Base-by-base conservation (phyloP, 2,797 vertebrate species). In the Amblyraja radiata region DNA sequence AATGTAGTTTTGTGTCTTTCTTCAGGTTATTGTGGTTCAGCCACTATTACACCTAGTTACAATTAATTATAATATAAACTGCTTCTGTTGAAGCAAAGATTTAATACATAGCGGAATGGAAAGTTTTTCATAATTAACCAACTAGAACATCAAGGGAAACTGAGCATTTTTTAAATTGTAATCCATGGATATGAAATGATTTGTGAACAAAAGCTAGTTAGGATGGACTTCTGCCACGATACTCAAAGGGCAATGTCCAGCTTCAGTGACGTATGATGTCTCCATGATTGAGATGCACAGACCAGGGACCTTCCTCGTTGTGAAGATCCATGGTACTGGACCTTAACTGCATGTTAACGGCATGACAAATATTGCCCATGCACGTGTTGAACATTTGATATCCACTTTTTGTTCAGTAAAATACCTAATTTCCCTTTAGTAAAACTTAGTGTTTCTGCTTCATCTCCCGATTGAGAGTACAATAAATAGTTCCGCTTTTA, bases 11-110 rank as follows among this genome's bases (percentile, higher is more conserved):
- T 39, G 73, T n/a, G 13, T 74, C 39, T 54, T 39, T 91, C 23
- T 46, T 91, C 23, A 74, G 71, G n/a, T 46, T 88, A 32, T 25
- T 76, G 68, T 54, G 90, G 90, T 54, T 74, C 39, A 36, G 39
- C 21, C 23, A 21, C 11, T 54, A 54, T 76, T 1, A 32, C 25
- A 65, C n/a, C 1, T 95, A 95, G 95, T 95, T 95, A 94, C 95
- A 58, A 95, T 95, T 88, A 88, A 32, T 63, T 68, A 63, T 68
- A 68, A 88, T 36, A 88, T 25, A 61, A 84, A 61, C 61, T 32
- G n/a, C 8, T 9, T 32, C 63, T 36, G 6, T 11, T 16, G 63
- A 88, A 88, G 63, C 61, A 68, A 65, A 88, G 81, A 61, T n/a
- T 61, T 61, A 84, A 84, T 61, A 18, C 23, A 36, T 68, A 88